Evolutionary conservation across 1,140 invertebrate genomes (phyloP).

Genomic region (Leptinotarsa lineolata): DNA sequence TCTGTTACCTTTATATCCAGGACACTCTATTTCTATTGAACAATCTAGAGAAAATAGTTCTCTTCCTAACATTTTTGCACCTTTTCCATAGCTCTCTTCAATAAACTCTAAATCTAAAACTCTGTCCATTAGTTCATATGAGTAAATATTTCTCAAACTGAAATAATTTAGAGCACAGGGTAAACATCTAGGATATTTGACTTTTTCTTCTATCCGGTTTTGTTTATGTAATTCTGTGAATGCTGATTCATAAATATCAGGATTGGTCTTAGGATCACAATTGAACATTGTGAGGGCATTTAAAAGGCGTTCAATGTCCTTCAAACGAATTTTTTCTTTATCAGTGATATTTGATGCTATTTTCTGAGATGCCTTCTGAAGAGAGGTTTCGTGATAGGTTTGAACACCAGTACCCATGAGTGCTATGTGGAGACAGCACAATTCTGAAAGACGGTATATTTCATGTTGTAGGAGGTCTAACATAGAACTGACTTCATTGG

Average conservation of each 20-base stretch:
- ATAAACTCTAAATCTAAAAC: constrained; percentile 57
- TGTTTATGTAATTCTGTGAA: constrained; percentile 58
- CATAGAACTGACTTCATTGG: constrained; percentile 33
- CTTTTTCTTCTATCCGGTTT: constrained; percentile 57
- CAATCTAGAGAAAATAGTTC: constrained; percentile 62
- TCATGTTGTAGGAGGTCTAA: constrained; percentile 45
- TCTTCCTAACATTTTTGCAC: constrained; percentile 45
- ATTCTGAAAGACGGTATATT: constrained; percentile 56
- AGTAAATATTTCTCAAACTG: constrained; percentile 56
- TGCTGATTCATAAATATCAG: constrained; percentile 56
- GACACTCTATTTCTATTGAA: constrained; percentile 62
- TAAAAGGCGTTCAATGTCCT: constrained; percentile 67
- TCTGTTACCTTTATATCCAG: constrained; percentile 61
- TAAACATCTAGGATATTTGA: constrained; percentile 55
- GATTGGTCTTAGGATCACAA: constrained; percentile 52
- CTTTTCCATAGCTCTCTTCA: constrained; percentile 52
- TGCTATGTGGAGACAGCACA: constrained; percentile 60
- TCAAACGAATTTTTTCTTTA: constrained; percentile 57
- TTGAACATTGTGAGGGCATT: constrained; percentile 60
- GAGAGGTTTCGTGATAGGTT: constrained; percentile 43
- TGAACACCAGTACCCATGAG: constrained; percentile 57
- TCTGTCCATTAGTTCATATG: constrained; percentile 58
- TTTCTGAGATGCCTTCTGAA: constrained; percentile 38
- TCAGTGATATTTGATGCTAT: constrained; percentile 39
- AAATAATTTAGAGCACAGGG: constrained; percentile 59